phyloP scores from a whole-genome alignment of 92 coral and sea anemone genomes.

The Palythoa caribaeorum region DNA sequence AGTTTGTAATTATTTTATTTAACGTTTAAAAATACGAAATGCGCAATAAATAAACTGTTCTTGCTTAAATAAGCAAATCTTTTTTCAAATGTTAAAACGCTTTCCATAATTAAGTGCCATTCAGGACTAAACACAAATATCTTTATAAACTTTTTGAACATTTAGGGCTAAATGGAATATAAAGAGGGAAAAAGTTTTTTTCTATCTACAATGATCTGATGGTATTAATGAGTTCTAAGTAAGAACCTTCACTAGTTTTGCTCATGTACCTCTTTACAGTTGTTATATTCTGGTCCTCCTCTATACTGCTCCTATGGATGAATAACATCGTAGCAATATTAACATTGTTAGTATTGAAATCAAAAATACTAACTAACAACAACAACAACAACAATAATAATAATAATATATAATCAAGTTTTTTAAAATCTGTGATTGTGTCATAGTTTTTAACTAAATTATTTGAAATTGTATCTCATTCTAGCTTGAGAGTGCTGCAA shows the following conservation, averaged over 20 bases:
- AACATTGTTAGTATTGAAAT: not conserved
- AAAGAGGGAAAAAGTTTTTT: not conserved
- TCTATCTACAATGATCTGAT: not conserved
- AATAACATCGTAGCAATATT: not conserved
- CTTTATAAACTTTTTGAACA: too few species aligned
- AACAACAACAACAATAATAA: not conserved
- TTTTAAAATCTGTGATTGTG: too few species aligned
- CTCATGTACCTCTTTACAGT: slow-evolving; percentile 69
- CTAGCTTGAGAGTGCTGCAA: too few species aligned
- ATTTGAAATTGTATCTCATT: too few species aligned
- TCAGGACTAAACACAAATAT: too few species aligned
- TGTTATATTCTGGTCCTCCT: slow-evolving; percentile 46
- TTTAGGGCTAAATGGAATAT: not conserved
- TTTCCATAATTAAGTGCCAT: too few species aligned
- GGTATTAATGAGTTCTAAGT: not conserved
- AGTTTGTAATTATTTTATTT: too few species aligned
- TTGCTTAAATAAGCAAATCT: too few species aligned
- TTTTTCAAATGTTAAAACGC: not conserved
- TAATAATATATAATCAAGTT: too few species aligned
- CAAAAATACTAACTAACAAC: not conserved
- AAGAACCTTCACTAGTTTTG: not conserved
- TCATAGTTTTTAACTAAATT: too few species aligned
- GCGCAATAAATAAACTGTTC: too few species aligned
- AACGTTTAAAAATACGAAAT: too few species aligned
- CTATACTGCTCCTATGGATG: slow-evolving; percentile 75